A percentile compares a stretch with the other conserved stretches of the same genome.
These are phyloP conservation scores for Echiichthys vipera DNA, from an alignment of 2,797 vertebrate species.

Conservation along the genomic window DNA sequence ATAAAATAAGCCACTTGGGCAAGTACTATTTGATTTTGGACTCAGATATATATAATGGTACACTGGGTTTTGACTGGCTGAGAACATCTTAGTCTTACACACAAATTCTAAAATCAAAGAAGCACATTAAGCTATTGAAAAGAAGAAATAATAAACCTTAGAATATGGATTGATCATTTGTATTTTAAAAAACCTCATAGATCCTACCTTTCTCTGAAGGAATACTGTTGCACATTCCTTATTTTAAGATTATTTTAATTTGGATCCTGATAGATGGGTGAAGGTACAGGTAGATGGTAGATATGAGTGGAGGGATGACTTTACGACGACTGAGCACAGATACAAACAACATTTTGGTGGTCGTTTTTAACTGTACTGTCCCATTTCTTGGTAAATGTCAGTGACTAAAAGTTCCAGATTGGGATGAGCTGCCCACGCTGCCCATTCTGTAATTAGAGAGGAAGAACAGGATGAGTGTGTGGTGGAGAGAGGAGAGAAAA, in stretches of 20 bases:
- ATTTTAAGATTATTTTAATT: background rate
- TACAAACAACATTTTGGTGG: slow-evolving; percentile 17
- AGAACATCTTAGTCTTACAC: too few relatives aligned
- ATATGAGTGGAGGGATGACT: background rate
- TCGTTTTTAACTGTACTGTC: slow-evolving; percentile 19
- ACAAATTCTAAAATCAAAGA: background rate
- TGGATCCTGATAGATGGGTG: background rate
- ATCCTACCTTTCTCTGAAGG: background rate
- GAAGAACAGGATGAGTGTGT: slow-evolving; percentile 32
- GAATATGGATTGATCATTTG: background rate
- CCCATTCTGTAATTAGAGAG: slow-evolving; percentile 44
- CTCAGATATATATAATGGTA: too few relatives aligned
- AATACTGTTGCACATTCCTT: background rate
- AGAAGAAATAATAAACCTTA: background rate
- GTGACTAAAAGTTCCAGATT: slow-evolving; percentile 34
- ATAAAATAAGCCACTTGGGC: too few relatives aligned
- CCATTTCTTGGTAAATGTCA: slow-evolving; percentile 46
- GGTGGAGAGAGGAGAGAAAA: slow-evolving; percentile 21
- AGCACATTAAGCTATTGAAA: background rate
- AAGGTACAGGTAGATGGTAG: background rate
- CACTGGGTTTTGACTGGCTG: background rate
- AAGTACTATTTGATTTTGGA: too few relatives aligned
- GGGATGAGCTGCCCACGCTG: slow-evolving; percentile 44
- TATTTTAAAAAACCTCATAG: background rate
- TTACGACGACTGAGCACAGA: slow-evolving; percentile 20